Evolutionary conservation across 2,888 invertebrate species (phyloP).

Genomic region (Drosophila diplacantha): DNA sequence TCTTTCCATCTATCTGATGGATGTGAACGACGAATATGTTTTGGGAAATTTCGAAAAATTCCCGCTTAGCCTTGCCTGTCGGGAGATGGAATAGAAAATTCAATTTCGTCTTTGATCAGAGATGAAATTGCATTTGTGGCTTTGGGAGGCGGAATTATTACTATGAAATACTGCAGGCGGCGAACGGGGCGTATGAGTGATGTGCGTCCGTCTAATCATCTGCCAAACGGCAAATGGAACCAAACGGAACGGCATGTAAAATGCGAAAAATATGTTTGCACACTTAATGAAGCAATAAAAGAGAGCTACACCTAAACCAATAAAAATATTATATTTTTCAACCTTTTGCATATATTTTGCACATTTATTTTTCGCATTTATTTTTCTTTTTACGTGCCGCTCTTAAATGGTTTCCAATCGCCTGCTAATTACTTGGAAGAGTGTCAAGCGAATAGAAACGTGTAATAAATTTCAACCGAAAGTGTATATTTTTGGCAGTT

Average conservation of each 20-base stretch:
- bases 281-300: constrained; percentile 66
- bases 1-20: constrained; percentile 13
- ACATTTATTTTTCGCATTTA: too few relatives aligned
- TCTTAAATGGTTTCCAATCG: constrained; percentile 28
- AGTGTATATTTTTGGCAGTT: constrained; percentile 31
- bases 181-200: constrained; percentile 44
- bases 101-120: constrained; percentile 36
- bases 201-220: constrained; percentile 22
- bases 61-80: constrained; percentile 17
- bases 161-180: constrained; percentile 39
- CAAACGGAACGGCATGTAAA: constrained; percentile 33
- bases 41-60: constrained; percentile 21
- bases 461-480: constrained; percentile 2
- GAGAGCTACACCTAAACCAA: constrained; percentile 45
- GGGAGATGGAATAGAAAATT: constrained; percentile 24
- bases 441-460: constrained; percentile 16
- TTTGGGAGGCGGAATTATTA: constrained; percentile 12
- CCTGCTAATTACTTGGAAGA: constrained; percentile 39
- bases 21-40: constrained; percentile 33
- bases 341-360: neutral
- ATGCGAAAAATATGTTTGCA: constrained; percentile 51
- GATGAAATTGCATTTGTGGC: constrained; percentile 26
- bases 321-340: constrained; percentile 40
- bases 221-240: constrained; percentile 24
- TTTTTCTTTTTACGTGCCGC: constrained; percentile 1